Conservation (phyloP, 2,113 vertebrate species). For the Trichechus manatus region DNA sequence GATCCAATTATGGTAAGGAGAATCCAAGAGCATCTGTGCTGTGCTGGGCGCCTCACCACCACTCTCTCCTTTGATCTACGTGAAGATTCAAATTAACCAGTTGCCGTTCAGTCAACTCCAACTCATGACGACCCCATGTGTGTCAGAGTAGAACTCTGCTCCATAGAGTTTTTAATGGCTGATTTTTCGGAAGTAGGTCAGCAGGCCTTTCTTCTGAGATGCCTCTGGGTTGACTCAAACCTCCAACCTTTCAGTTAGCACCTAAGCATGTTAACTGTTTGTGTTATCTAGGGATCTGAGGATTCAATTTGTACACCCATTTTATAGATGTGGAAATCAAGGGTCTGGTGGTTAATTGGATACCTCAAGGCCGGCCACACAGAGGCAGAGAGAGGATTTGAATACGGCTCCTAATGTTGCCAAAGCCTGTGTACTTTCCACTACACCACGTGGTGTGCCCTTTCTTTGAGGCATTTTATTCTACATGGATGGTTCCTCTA, state of each 20-base stretch:
- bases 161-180: not conserved
- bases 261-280: not conserved
- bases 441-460: not conserved
- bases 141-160: not conserved
- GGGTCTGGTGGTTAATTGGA: not conserved
- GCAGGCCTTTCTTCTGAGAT: not conserved
- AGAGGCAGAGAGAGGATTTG: not conserved
- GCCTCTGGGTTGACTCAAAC: not conserved
- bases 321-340: not conserved
- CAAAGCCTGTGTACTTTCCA: not conserved
- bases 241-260: not conserved
- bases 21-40: not conserved
- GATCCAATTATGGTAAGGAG: not conserved
- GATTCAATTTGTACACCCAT: not conserved
- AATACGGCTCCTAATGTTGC: not conserved
- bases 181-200: not conserved
- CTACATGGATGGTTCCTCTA: not conserved
- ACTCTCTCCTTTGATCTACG: not conserved
- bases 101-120: not conserved
- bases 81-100: fast-evolving
- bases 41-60: not conserved
- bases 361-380: not conserved
- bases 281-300: not conserved
- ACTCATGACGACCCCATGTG: not conserved
- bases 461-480: not conserved